Evolutionary conservation across 2,113 vertebrate species (phyloP), one percentile per base, ranked within the genome.

Genomic region (Speoplatyrhinus poulsoni): DNA sequence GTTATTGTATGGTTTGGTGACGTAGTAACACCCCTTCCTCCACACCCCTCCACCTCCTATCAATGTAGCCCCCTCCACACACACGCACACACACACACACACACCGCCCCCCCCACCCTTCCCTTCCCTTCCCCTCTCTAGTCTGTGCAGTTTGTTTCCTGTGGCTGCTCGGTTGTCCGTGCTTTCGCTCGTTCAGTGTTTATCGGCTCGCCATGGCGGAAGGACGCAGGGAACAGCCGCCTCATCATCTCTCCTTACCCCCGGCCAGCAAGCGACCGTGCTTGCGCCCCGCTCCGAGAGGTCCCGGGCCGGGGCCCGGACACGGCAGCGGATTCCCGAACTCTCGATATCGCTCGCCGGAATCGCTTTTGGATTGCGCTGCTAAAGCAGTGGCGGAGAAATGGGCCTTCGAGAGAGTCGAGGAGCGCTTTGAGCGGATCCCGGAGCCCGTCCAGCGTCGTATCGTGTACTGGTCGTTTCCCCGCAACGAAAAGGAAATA

Each of bases 381-480:
- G 96, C 96, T 62, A 98, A 98, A 92, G 93, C 95, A 83, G 96
- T 98, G 76, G 96, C 96, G 84, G 95, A 95, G 91, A 96, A 95
- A 90, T 98, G 96, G 96, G 95, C 96, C 93, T 98, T 96, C 90
- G 95, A 98, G 81, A 91, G 95, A 85, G 96, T 98, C 57, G 96
- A 98, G 92, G 96, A 96, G 91, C 95, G 96, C 89, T 98, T 97
- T 91, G 95, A 95, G 91, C 93, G 96, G 92, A 97, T 98, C 86
- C 96, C 96, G 61, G 96, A 98, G 92, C 96, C 96, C 48, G 96
- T 98, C 69, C 96, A 98, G 90, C 95, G 96, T 79, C 95, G 96
- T 86, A 98, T 97, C 90, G 96, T 98, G 70, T 98, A 96, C 89
- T 98, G 96, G 96, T 97, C 96, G 77, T 98, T 97, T 69, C 96